Percentiles rank a stretch among this genome's conserved stretches.
Evolutionary conservation across 2,888 invertebrate genomes (phyloP).

Genomic region (Sepiola atlantica): DNA sequence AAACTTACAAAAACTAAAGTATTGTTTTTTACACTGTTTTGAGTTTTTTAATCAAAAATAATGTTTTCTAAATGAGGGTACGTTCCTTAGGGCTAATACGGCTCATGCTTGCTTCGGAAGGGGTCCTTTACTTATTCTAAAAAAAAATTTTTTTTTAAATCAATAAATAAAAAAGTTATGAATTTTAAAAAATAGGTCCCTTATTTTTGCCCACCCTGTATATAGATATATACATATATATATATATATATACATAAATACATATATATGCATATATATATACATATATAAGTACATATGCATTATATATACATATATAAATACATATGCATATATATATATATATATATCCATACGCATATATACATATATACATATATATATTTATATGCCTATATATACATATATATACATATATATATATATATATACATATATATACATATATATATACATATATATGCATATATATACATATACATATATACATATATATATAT

Average conservation of each 20-base stretch:
- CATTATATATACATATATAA: not conserved
- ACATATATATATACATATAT: not conserved
- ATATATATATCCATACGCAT: not conserved
- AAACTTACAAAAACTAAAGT: too few species aligned
- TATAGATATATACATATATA: not conserved
- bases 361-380: not conserved
- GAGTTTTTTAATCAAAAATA: too few species aligned
- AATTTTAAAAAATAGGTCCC: too few species aligned
- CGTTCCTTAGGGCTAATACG: too few species aligned
- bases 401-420: not conserved
- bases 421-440: not conserved
- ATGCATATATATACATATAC: not conserved
- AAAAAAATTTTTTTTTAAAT: too few species aligned
- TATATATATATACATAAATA: not conserved
- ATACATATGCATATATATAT: not conserved
- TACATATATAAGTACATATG: not conserved
- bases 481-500: not conserved
- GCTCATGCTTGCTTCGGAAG: too few species aligned
- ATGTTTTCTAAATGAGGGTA: too few species aligned
- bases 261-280: not conserved
- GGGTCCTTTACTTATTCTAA: too few species aligned
- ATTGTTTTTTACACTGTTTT: too few species aligned
- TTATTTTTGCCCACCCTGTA: not conserved
- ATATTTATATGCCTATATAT: not conserved
- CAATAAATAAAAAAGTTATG: too few species aligned